Percentiles rank a stretch among this genome's conserved stretches.
Evolutionary conservation across 2,888 invertebrate species (phyloP).

Genomic region (Cacoxenus indagator): DNA sequence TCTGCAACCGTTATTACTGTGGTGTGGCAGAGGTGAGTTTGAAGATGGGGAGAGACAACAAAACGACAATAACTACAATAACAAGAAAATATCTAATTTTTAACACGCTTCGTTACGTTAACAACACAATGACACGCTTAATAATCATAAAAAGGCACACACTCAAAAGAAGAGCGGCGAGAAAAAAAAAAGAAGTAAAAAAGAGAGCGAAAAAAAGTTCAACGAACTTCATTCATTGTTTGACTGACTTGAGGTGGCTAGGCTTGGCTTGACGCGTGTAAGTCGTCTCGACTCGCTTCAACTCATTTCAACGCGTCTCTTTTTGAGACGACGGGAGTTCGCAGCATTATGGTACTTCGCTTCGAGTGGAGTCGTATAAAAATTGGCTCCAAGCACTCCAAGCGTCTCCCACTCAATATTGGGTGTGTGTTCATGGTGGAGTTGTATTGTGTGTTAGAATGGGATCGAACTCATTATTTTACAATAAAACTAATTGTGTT

Average conservation of each 20-base stretch:
- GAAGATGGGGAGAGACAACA: neutral
- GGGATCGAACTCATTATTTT: no score
- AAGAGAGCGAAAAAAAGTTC: neutral
- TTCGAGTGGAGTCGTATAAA: no score
- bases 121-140: constrained; percentile 7
- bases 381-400: no score
- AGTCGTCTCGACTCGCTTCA: neutral
- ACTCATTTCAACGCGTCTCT: no score
- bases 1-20: neutral
- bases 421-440: no score
- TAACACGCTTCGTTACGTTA: constrained; percentile 15
- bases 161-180: neutral
- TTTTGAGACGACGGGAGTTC: no score
- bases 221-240: constrained; percentile 3
- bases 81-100: neutral
- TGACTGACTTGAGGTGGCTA: no score
- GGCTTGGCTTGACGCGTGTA: neutral
- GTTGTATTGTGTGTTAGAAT: no score
- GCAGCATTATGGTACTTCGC: neutral
- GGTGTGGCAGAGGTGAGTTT: neutral
- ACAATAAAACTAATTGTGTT: no score
- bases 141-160: constrained; percentile 7
- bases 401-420: no score
- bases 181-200: neutral
- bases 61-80: neutral